A percentile compares a stretch with the other conserved stretches of the same genome.
These are phyloP conservation scores for Holacanthella duospinosa DNA, from an alignment of 2,888 invertebrate species.

Conservation along the genomic window DNA sequence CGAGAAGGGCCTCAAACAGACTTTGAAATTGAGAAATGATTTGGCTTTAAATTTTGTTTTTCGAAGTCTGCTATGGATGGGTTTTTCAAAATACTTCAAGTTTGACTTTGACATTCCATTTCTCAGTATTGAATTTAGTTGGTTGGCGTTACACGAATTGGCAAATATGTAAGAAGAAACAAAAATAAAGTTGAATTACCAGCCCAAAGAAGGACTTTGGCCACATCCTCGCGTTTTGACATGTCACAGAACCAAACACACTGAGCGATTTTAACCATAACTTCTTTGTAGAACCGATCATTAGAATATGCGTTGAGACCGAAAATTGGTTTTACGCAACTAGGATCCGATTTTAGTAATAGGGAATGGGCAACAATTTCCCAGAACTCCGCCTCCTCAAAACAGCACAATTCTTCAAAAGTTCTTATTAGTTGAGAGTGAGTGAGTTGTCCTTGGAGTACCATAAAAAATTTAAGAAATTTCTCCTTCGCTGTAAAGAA, in stretches of 20 bases:
- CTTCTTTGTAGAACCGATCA: conserved; percentile 25
- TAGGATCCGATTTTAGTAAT: neutral
- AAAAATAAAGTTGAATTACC: conserved; percentile 17
- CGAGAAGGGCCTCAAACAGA: too few species aligned
- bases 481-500: conserved; percentile 23
- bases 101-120: too few species aligned
- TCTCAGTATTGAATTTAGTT: too few species aligned
- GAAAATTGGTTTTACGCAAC: neutral
- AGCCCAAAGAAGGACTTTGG: conserved; percentile 27
- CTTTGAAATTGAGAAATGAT: too few species aligned
- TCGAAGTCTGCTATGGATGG: too few species aligned
- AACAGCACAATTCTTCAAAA: conserved; percentile 16
- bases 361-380: conserved; percentile 14
- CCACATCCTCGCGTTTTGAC: conserved; percentile 32
- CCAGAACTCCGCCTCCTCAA: conserved; percentile 32
- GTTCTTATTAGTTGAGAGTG: neutral
- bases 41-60: too few species aligned
- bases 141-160: too few species aligned
- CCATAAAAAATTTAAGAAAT: neutral
- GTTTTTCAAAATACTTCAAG: too few species aligned
- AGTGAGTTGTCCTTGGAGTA: neutral
- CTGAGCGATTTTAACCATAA: conserved; percentile 32
- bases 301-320: conserved; percentile 17
- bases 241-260: conserved; percentile 31
- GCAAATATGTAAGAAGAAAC: too few species aligned